phyloP scores from a whole-genome alignment of 2,888 invertebrate species.

The Junonia oenone region DNA sequence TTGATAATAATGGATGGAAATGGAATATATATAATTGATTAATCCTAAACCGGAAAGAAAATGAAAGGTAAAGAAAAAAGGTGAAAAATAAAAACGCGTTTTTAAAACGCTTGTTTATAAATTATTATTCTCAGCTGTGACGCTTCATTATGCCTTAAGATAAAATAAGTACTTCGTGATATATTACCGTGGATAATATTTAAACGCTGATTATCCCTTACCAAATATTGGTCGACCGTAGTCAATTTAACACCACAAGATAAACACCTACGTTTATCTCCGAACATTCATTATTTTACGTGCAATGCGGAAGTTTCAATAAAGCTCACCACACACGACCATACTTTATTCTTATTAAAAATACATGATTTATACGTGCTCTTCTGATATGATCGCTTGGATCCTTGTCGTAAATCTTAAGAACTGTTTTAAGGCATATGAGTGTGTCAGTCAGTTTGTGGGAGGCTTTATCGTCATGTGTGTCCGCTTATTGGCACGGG shows the following conservation, averaged over 20 bases:
- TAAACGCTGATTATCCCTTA: not conserved
- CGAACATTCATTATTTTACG: not conserved
- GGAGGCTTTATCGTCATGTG: constrained; percentile 10
- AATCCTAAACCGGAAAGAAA: no score
- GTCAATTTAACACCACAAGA: not conserved
- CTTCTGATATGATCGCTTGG: no score
- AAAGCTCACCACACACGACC: not conserved
- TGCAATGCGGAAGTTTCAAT: not conserved
- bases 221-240: not conserved
- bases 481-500: constrained; percentile 12
- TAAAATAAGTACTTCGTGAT: not conserved
- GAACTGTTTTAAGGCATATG: not conserved
- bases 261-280: not conserved
- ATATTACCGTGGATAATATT: not conserved
- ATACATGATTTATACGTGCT: no score
- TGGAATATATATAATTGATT: no score
- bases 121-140: not conserved
- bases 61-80: no score
- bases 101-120: not conserved
- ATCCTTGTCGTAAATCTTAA: not conserved
- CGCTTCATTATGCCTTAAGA: not conserved
- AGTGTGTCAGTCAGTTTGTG: not conserved
- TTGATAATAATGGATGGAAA: no score
- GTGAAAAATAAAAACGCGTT: no score
- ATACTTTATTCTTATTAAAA: not conserved